phyloP scores from a whole-genome alignment of 1,140 invertebrate genomes.

The Trichomalopsis sarcophagae region DNA sequence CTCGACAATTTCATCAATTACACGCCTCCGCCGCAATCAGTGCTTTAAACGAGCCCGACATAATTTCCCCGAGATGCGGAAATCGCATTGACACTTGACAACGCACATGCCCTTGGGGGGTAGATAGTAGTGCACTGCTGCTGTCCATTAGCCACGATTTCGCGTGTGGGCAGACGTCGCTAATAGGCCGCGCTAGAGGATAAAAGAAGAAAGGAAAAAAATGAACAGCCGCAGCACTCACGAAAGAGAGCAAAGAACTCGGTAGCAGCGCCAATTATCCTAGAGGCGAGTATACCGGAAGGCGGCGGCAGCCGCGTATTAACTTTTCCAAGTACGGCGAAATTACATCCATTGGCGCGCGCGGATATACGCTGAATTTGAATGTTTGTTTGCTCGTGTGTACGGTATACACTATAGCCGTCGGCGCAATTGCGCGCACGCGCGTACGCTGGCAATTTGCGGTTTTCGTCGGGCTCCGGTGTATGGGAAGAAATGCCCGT shows the following conservation, averaged over 20 bases:
- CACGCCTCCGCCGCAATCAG: not conserved
- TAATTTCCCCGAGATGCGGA: conserved; percentile 1
- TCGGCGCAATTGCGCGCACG: conserved; percentile 48
- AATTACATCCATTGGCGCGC: conserved; percentile 53
- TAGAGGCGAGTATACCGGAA: conserved; percentile 53
- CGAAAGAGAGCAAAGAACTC: conserved; percentile 8
- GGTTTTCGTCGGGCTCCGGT: not conserved
- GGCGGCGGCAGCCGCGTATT: conserved; percentile 47
- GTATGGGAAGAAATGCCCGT: not conserved
- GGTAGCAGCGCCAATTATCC: conserved; percentile 56
- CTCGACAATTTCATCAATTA: conserved; percentile 10
- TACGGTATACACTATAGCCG: conserved; percentile 26
- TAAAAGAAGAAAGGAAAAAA: not conserved
- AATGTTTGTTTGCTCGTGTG: conserved; percentile 52
- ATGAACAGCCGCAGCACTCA: not conserved
- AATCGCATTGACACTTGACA: not conserved
- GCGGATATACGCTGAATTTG: conserved; percentile 45
- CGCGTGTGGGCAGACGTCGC: not conserved
- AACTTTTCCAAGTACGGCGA: conserved; percentile 51
- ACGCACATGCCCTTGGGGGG: not conserved
- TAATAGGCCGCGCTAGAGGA: not conserved
- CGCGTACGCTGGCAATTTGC: conserved; percentile 31
- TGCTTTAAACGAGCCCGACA: not conserved
- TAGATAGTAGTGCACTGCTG: no score
- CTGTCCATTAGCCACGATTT: conserved; percentile 6